Percentiles rank a stretch among this genome's conserved stretches.
These are phyloP conservation scores for Chroicocephalus ridibundus DNA, from an alignment of 2,113 vertebrate species.

Conservation along the genomic window DNA sequence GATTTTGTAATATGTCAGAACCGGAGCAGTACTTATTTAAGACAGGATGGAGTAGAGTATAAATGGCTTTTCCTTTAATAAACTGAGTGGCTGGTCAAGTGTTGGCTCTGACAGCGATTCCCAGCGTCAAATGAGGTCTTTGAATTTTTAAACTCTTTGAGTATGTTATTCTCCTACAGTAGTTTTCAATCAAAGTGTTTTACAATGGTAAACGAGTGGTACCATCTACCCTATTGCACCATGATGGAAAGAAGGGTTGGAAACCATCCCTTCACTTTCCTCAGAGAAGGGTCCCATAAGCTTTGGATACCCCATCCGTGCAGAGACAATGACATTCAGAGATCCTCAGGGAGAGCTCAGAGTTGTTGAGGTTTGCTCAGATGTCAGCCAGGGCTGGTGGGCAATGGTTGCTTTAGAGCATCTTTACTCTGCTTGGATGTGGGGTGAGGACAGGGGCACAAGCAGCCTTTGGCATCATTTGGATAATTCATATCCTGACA, in stretches of 20 bases:
- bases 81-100: neutral
- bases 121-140: neutral
- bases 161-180: neutral
- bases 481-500: neutral
- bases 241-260: neutral
- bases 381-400: neutral
- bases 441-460: neutral
- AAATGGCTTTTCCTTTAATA: neutral
- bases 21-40: neutral
- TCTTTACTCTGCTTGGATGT: neutral
- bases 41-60: neutral
- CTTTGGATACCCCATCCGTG: neutral
- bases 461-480: neutral
- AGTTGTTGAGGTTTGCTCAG: neutral
- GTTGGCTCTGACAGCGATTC: neutral
- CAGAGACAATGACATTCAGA: neutral
- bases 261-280: neutral
- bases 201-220: neutral
- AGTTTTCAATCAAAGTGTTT: neutral
- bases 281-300: neutral
- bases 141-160: neutral
- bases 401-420: neutral
- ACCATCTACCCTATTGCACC: neutral
- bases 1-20: neutral
- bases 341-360: neutral